phyloP scores from a whole-genome alignment of 2,797 vertebrate species.

The Acrocephalus scirpaceus region DNA sequence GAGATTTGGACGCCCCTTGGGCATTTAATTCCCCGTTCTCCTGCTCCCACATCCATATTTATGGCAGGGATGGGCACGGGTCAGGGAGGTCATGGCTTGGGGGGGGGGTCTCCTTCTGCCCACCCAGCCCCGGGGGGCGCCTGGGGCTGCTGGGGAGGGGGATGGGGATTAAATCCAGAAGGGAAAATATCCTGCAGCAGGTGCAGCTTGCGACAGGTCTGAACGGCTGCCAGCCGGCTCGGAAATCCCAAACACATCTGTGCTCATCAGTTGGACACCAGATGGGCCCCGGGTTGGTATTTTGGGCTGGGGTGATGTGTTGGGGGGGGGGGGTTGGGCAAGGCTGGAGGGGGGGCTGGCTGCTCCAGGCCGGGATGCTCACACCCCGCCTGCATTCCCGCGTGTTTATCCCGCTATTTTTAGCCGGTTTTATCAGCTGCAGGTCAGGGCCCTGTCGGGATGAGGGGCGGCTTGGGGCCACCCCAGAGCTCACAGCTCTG shows the following conservation, averaged over 20 bases:
- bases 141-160: neutral
- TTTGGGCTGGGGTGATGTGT: constrained; percentile 69
- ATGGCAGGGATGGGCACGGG: neutral
- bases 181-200: constrained; percentile 65
- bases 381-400: neutral
- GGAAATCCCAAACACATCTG: constrained; percentile 73
- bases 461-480: neutral
- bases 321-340: neutral
- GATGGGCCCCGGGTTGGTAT: constrained; percentile 70
- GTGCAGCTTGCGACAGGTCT: constrained; percentile 70
- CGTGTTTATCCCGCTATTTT: neutral
- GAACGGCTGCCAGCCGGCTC: constrained; percentile 67
- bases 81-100: neutral
- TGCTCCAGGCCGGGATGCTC: neutral
- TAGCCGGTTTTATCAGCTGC: neutral
- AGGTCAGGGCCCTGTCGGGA: neutral
- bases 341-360: neutral
- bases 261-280: constrained; percentile 74
- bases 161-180: constrained; percentile 14
- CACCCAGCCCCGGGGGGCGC: neutral
- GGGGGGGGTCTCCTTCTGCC: neutral
- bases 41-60: neutral
- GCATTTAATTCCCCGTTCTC: neutral
- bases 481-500: fast-evolving
- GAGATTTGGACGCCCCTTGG: neutral